Evolutionary conservation across 2,113 vertebrate species (phyloP), one percentile per base, ranked within the genome.

Genomic region (Toxotes jaculatrix): DNA sequence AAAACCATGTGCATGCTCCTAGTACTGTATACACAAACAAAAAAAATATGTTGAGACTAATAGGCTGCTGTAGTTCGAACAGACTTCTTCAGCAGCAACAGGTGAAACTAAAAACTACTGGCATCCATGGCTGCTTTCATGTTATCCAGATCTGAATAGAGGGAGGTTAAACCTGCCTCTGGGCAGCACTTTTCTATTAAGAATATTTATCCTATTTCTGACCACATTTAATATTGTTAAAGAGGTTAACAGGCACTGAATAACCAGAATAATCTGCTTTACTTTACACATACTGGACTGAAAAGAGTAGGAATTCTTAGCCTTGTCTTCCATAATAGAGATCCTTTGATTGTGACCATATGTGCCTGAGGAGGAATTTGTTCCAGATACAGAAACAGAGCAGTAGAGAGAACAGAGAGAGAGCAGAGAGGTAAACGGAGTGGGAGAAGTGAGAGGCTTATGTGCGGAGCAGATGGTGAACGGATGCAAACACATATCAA

Each of bases 391-490:
- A 77, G 40, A 74, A 73, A 82, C 21, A 14, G 57, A 75, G 55
- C 42, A 43, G 27, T 3, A 42, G 43, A 73, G 14, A 57, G 57
- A 64, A 55, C 23, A 23, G 21, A 14, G 17, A 43, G 53, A 76
- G 27, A 40, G 12, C 16, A 40, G 17, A 51, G 77, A 62, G 45
- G 80, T 62, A 73, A 79, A 77, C 14, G 3, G 53, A 85, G 63
- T 55, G 62, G 12, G 43, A 75, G 60, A 70, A 69, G 53, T 6
- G 40, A 74, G 19, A 23, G 69, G 79, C 81, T 80, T 79, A 76
- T 82, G 80, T 57, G 82, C 79, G 65, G 51, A 88, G 80, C 90
- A 92, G 88, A 92, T 92, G 90, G 87, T 67, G 67, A 86, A 71
- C 0, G 12, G 55, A 90, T 70, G 60, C 74, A 79, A 87, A 78